Percentiles rank a stretch among this genome's conserved stretches.
These are phyloP conservation scores for Antechinus stuartii DNA, from an alignment of 2,113 vertebrate genomes.

Conservation along the genomic window DNA sequence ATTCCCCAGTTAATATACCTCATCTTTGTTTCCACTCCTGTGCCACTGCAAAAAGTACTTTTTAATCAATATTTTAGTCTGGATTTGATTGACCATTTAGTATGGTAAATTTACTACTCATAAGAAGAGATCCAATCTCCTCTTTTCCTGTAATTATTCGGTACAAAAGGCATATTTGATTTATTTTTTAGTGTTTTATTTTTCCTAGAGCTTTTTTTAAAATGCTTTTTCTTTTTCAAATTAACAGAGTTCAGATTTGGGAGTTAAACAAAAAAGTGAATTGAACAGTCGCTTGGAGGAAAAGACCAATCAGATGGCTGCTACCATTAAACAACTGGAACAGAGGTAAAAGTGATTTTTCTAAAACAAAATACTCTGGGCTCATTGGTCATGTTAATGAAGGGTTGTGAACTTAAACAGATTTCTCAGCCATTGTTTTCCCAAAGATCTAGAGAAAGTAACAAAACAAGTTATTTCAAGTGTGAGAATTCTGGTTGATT, in stretches of 20 bases:
- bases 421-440: not conserved
- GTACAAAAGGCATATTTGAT: not conserved
- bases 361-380: too few relatives aligned
- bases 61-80: not conserved
- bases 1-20: not conserved
- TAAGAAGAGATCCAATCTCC: not conserved
- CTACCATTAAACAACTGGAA: slow-evolving; percentile 96
- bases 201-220: not conserved
- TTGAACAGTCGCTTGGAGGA: slow-evolving; percentile 94
- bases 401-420: not conserved
- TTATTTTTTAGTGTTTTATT: slow-evolving; percentile 21
- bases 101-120: not conserved
- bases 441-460: not conserved
- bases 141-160: slow-evolving; percentile 23
- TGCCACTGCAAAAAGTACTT: not conserved
- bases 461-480: not conserved
- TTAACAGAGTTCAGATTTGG: slow-evolving; percentile 90
- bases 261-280: slow-evolving; percentile 96
- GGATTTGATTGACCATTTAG: not conserved
- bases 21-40: not conserved
- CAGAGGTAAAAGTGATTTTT: slow-evolving; percentile 89
- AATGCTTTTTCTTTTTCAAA: slow-evolving; percentile 27
- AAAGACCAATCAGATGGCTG: slow-evolving; percentile 97
- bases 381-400: not conserved
- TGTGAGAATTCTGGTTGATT: not conserved